A percentile compares a stretch with the other conserved stretches of the same genome.
These are phyloP conservation scores for Ariolimax columbianus DNA, from an alignment of 2,888 invertebrate species.

Conservation along the genomic window DNA sequence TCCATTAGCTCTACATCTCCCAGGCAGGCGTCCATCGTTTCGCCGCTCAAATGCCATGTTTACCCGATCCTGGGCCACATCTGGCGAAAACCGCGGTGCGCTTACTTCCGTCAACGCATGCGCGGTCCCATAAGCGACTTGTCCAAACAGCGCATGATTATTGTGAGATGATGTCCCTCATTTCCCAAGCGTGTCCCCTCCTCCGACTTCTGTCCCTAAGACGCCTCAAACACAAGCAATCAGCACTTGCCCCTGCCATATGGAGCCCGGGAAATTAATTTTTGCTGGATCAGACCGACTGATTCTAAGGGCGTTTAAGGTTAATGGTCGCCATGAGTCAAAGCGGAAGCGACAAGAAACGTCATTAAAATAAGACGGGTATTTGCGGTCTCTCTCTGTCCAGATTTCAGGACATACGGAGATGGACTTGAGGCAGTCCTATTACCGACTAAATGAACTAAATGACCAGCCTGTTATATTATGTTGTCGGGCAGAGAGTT, in stretches of 20 bases:
- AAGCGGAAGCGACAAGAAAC: neutral
- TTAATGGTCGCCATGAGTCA: conserved; percentile 21
- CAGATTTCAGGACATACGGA: neutral
- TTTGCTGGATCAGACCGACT: conserved; percentile 27
- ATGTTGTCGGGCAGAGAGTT: too few relatives aligned
- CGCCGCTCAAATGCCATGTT: conserved; percentile 50
- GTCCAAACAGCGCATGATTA: conserved; percentile 44
- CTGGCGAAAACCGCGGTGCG: conserved; percentile 48
- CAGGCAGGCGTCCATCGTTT: conserved; percentile 11
- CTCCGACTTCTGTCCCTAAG: conserved; percentile 37
- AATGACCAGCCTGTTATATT: neutral
- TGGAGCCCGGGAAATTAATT: conserved; percentile 36
- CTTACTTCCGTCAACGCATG: conserved; percentile 48
- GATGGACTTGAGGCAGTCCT: neutral
- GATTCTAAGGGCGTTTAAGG: conserved; percentile 36
- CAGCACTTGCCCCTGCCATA: conserved; percentile 25
- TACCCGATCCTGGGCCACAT: conserved; percentile 33
- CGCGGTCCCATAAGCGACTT: conserved; percentile 48
- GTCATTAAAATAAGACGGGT: conserved; percentile 8
- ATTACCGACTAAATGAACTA: neutral
- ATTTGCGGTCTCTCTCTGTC: neutral
- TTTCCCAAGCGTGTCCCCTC: conserved; percentile 31
- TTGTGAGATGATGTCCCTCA: conserved; percentile 41
- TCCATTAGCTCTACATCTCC: conserved; percentile 7
- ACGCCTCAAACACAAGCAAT: conserved; percentile 35